Base-by-base conservation (phyloP, 2,888 invertebrate genomes). In the Aradus depressus region DNA sequence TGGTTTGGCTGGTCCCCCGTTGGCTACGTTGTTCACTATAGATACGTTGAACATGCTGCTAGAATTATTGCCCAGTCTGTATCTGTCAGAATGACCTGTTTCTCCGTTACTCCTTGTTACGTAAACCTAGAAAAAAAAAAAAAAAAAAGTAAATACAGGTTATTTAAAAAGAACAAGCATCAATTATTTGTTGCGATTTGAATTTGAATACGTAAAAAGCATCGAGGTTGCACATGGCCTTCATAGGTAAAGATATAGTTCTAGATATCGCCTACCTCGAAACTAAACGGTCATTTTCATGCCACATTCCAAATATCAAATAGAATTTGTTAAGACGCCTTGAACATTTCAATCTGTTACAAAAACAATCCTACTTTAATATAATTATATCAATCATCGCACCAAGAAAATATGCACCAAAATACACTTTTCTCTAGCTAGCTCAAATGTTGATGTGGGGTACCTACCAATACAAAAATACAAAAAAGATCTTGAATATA, bases 1-100 rank as follows among this genome's bases (percentile, higher is more conserved):
- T 6, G 87, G 87, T 65, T 87, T 87, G 0, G 79, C 79, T 0
- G 84, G 84, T 4, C 80, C 81, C 26, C 76, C 66, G 58, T 64
- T 65, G 21, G 68, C 67, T 25, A 71, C 69, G 51, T 66, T 64
- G 56, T 64, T 65, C 34, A 65, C 62, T 50, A 65, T 62, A 43
- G 64, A 62, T 49, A 61, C 61, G 60, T 65, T 63, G 56, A 64
- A 63, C 58, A 64, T 59, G 56, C 63, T 62, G 55, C 59, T 60
- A 23, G 61, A 57, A 50, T 61, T 61, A 44, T 59, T 55, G 42
- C 54, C 55, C 49, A 53, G 67, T 16, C 66, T 64, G 58, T 66
- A 66, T 37, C 64, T 64, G 14, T 59, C 58, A 31, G 56, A 48
- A 49, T 61, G 60, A 69, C 70, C 19, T 38, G 58, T 57, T 48